Conservation (phyloP, 2,888 invertebrate species). For the Erpobdella octoculata region DNA sequence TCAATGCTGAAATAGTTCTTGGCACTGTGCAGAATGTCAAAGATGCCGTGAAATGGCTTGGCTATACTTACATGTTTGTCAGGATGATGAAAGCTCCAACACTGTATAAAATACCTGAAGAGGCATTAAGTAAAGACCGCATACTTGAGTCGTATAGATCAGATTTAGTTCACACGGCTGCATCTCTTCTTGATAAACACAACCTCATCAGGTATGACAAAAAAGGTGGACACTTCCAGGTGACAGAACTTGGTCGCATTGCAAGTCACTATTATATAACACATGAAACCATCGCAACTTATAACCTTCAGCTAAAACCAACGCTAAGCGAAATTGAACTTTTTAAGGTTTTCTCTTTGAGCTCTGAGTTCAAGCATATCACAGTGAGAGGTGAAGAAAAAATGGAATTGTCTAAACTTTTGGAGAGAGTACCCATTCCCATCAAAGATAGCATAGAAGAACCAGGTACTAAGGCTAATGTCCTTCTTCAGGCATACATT, state of each 20-base stretch:
- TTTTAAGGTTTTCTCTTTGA: constrained; percentile 93
- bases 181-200: constrained; percentile 74
- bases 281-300: constrained; percentile 89
- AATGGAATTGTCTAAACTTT: constrained; percentile 85
- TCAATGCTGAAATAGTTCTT: constrained; percentile 93
- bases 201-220: constrained; percentile 78
- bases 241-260: constrained; percentile 87
- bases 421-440: constrained; percentile 90
- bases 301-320: constrained; percentile 89
- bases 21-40: constrained; percentile 83
- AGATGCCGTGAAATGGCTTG: constrained; percentile 84
- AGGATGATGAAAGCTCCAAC: constrained; percentile 83
- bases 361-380: constrained; percentile 86
- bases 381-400: constrained; percentile 87
- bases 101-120: constrained; percentile 72
- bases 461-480: constrained; percentile 89
- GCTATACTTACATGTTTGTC: constrained; percentile 92
- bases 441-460: constrained; percentile 98
- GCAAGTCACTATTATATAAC: constrained; percentile 97
- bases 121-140: constrained; percentile 66
- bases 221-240: constrained; percentile 76
- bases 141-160: constrained; percentile 80
- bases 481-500: constrained; percentile 84
- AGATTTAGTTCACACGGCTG: constrained; percentile 91
- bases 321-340: constrained; percentile 94